A percentile compares a stretch with the other conserved stretches of the same genome.
Evolutionary conservation across 2,888 invertebrate species (phyloP).

Genomic region (Pristionchus mayeri): DNA sequence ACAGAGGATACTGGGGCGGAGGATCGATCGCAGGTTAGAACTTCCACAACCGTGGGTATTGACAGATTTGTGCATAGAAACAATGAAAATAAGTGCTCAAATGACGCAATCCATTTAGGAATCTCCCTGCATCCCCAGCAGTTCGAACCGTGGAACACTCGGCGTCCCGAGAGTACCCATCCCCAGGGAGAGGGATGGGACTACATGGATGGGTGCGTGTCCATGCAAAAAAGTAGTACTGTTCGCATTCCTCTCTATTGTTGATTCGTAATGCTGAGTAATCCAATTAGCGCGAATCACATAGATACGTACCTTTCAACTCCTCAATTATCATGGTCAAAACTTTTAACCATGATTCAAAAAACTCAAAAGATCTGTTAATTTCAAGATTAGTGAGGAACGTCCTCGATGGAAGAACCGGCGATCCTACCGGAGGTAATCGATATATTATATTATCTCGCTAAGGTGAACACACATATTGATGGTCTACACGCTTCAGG

Average conservation of each 20-base stretch:
- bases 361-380: background rate
- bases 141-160: background rate
- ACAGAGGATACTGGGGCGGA: background rate
- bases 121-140: background rate
- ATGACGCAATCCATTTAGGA: background rate
- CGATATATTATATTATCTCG: background rate
- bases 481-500: background rate
- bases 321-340: too few relatives aligned
- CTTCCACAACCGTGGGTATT: background rate
- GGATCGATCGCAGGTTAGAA: background rate
- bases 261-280: too few relatives aligned
- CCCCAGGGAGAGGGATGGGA: background rate
- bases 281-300: too few relatives aligned
- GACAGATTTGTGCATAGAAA: background rate
- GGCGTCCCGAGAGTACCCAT: background rate
- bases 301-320: too few relatives aligned
- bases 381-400: background rate
- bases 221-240: too few relatives aligned
- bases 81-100: background rate
- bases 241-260: too few relatives aligned
- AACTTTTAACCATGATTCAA: background rate
- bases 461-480: background rate
- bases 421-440: background rate
- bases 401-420: background rate
- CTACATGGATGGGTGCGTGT: background rate